Evolutionary conservation across 2,797 vertebrate genomes (phyloP).

Genomic region (Tympanoctomys barrerae): DNA sequence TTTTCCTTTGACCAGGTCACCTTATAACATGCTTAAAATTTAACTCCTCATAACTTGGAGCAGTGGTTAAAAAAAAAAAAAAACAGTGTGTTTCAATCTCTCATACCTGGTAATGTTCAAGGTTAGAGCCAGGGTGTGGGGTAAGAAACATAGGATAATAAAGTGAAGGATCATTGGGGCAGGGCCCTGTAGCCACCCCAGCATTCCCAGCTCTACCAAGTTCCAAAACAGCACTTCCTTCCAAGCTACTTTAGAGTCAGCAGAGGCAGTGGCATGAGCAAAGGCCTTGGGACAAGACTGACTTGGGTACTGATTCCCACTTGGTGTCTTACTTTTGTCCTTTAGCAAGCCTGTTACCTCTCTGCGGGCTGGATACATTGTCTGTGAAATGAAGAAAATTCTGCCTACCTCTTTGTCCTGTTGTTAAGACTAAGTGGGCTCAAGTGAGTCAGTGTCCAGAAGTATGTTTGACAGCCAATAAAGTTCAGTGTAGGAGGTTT

Average conservation of each 20-base stretch:
- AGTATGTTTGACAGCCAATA: not conserved
- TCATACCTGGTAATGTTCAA: not conserved
- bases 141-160: not conserved
- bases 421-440: not conserved
- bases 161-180: not conserved
- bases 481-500: not conserved
- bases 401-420: not conserved
- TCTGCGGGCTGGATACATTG: not conserved
- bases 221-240: not conserved
- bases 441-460: not conserved
- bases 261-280: not conserved
- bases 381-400: not conserved
- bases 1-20: slow-evolving; percentile 48
- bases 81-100: not conserved
- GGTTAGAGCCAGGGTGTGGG: not conserved
- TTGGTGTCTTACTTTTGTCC: not conserved
- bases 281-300: not conserved
- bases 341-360: not conserved
- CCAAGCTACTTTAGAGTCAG: not conserved
- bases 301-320: not conserved
- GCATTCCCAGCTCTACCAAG: not conserved
- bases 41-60: slow-evolving; percentile 58
- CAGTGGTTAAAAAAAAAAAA: slow-evolving; percentile 60
- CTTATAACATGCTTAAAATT: slow-evolving; percentile 73
- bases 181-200: not conserved